A percentile compares a stretch with the other conserved stretches of the same genome.
phyloP scores from a whole-genome alignment of 2,113 vertebrate genomes.

The Phrynosoma platyrhinos region DNA sequence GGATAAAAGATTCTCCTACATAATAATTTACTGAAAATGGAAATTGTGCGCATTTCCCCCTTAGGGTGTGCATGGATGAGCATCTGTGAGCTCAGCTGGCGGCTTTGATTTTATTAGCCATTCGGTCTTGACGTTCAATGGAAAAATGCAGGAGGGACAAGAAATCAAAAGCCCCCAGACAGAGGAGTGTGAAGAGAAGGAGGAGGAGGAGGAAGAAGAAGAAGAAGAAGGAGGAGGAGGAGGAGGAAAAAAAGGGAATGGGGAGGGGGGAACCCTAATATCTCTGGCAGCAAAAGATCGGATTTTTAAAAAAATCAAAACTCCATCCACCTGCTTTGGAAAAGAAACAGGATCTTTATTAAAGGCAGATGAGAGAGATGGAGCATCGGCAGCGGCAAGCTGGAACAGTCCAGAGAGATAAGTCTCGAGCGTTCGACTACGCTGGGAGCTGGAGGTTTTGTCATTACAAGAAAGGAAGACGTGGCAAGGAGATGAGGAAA shows the following conservation, averaged over 20 bases:
- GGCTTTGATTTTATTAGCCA: conserved; percentile 64
- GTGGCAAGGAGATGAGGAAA: background rate
- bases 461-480: conserved; percentile 1
- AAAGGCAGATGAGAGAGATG: conserved; percentile 63
- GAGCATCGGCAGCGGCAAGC: conserved; percentile 41
- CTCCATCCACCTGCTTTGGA: conserved; percentile 36
- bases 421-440: conserved; percentile 59
- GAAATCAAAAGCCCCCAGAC: conserved; percentile 34
- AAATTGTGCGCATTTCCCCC: conserved; percentile 44
- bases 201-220: too few relatives aligned
- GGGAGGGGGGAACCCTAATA: background rate
- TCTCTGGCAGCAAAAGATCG: conserved; percentile 49
- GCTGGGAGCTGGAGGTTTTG: conserved; percentile 48
- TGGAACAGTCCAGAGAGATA: conserved; percentile 65
- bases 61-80: conserved; percentile 49
- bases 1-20: conserved; percentile 57
- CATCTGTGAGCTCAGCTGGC: conserved; percentile 66
- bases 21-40: conserved; percentile 58
- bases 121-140: conserved; percentile 51
- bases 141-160: conserved; percentile 62
- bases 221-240: conserved; percentile 14
- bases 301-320: conserved; percentile 49
- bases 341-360: conserved; percentile 46
- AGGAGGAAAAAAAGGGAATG: too few relatives aligned
- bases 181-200: background rate